Evolutionary conservation across 2,888 invertebrate genomes (phyloP), one percentile per base, ranked within the genome.

Genomic region (Limnephilus rhombicus): DNA sequence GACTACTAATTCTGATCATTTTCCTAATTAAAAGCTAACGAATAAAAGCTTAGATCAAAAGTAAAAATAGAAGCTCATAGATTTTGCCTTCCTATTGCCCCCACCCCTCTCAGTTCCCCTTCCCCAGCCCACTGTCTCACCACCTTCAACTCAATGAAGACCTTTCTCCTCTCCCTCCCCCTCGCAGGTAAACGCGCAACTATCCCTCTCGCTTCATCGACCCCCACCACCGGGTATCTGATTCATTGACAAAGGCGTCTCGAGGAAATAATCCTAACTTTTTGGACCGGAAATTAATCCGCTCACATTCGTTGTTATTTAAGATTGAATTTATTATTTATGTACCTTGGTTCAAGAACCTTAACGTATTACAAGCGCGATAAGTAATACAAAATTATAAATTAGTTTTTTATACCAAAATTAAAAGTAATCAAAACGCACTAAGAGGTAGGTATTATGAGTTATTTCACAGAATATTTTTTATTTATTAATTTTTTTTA

Each of bases 1-100:
- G 0, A n/a, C 1, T 7, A 2, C 1, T 68, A n/a, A 24, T 68
- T n/a, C 24, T 24, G 24, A 9, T 1, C n/a, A 68, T 68, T 68
- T 68, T 68, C 24, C 9, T n/a, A 68, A 68, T 24, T 68, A 68
- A 68, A n/a, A 68, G 7, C 24, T 24, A 49, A 2, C 13, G 3
- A 15, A 49, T 13, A 49, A 49, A 49, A 49, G 91, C 85, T 90
- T 85, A 68, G 92, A 92, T 92, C 92, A 91, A 92, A 92, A 92
- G 92, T 93, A 92, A 93, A 93, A 93, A 93, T 92, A 92, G 92
- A 91, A 83, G 34, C 24, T 90, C 80, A 90, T 91, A 92, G 91
- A 91, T 82, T 91, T 53, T 87, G 80, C 89, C 92, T 93, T 94
- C 94, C 94, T 93, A 93, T 93, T 93, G 93, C 91, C 91, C 93